Conservation (phyloP, 1,140 invertebrate species). For the Lutraria rhynchaena region DNA sequence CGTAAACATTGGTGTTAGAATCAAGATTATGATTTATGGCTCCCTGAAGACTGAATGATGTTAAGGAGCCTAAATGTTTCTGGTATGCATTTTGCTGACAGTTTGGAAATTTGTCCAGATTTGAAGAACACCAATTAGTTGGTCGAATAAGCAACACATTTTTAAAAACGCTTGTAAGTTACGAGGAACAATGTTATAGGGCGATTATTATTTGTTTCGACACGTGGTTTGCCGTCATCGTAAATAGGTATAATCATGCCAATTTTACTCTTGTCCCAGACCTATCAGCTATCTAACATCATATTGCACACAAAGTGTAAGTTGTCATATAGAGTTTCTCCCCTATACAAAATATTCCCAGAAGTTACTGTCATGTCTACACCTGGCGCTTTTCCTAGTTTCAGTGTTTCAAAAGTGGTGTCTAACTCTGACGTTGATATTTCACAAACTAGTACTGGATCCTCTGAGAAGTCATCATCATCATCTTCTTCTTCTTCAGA, state of each 20-base stretch:
- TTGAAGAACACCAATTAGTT: not conserved
- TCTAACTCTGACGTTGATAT: not conserved
- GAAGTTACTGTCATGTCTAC: not conserved
- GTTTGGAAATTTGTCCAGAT: not conserved
- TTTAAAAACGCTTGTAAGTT: not conserved
- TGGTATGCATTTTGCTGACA: constrained; percentile 6
- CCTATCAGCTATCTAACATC: not conserved
- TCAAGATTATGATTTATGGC: not conserved
- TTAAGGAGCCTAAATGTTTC: not conserved
- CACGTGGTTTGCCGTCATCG: not conserved
- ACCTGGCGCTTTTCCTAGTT: not conserved
- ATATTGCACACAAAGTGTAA: not conserved
- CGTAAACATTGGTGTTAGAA: not conserved
- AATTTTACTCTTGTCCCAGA: not conserved
- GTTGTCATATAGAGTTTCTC: not conserved
- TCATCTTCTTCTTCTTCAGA: too few relatives aligned
- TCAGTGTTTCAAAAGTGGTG: not conserved
- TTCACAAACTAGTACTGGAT: not conserved
- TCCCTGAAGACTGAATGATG: not conserved
- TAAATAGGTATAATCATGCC: constrained; percentile 8
- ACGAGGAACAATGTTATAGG: not conserved
- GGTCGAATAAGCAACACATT: not conserved
- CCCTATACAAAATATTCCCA: not conserved
- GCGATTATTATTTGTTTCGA: not conserved
- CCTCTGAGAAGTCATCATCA: too few relatives aligned